Base-by-base conservation (phyloP, 2,113 vertebrate genomes). In the Cairina moschata region DNA sequence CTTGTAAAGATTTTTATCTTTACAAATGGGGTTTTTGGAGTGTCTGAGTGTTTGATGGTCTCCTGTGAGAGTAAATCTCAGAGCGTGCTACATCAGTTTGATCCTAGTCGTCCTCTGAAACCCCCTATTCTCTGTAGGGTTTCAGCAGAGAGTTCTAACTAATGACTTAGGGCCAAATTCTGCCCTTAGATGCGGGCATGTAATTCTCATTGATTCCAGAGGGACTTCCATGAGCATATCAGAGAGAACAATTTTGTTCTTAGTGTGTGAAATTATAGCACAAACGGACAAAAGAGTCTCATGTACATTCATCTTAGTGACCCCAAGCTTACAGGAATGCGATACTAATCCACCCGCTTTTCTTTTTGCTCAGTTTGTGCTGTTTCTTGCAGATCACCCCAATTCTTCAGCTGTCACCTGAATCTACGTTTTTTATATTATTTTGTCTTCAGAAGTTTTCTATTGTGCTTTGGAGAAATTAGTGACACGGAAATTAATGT, bases 231-330 rank as follows among this genome's bases (percentile, higher is more conserved):
- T 20, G 79, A 79, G 54, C 85, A 58, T 91, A 91, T 91, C 92
- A 60, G 96, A 89, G 87, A 97, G 26, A 88, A 89, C 90, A 92
- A 60, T 96, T 97, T 91, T 36, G 2, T 92, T 97, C 90, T 59
- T 55, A 46, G 83, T 75, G 26, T 94, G 86, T 96, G 96, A 97
- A 97, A 95, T 93, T 87, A 79, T 52, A 94, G 88, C 91, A 83
- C 46, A 95, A 95, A 93, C 6, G 42, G 97, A 95, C 97, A 96
- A 96, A 92, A 96, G 73, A 86, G 52, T 73, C 88, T 96, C 89
- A 32, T 78, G 93, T 86, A 93, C 97, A 97, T 98, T 97, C 91
- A 92, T 98, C 98, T 98, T 97, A 21, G 83, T 96, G 97, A 98
- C 96, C 97, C 94, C 87, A 91, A 86, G 90, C 83, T 89, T 40